Evolutionary conservation across 2,113 vertebrate species (phyloP), one percentile per base, ranked within the genome.

Genomic region (Coptodon bakossiorum): DNA sequence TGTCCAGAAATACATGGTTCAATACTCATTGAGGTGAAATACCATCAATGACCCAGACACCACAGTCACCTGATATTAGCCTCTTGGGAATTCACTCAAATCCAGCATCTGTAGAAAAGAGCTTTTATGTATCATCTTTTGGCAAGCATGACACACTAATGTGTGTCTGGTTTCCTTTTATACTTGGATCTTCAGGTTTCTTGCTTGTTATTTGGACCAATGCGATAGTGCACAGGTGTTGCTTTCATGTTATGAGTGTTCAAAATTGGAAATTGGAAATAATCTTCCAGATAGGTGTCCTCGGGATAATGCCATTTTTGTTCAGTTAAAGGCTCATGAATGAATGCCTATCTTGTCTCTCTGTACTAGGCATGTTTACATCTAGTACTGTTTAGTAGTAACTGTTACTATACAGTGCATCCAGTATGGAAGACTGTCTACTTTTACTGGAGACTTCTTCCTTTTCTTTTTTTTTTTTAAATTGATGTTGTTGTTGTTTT

Each of bases 11-110:
- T 83, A 19, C 40, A 53, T 71, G 87, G 48, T 85, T 83, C 54
- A 89, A 22, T 52, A 76, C 43, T 88, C 86, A 86, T 83, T 80
- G 71, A 81, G 79, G 66, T 73, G 34, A 78, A 89, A 68, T 85
- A 78, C 34, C 16, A 5, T 84, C 59, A 84, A 84, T 91, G 56
- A 43, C 31, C 29, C 73, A 52, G 78, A 53, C 83, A 71, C 38
- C n/a, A 16, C 38, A 53, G 57, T 89, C 68, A 84, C 66, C 50
- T 22, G 14, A 71, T 78, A 43, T 71, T 11, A 81, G 43, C 53
- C 27, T 73, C 24, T 85, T 22, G 63, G 14, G 52, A 63, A 53
- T 81, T 80, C 76, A 57, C 38, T 54, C 12, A 73, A 78, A 85
- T 86, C 68, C 38, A 82, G 14, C 50, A 73, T 86, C 59, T 87